phyloP scores from a whole-genome alignment of 2,797 vertebrate species.

The Lutjanus campechanus region DNA sequence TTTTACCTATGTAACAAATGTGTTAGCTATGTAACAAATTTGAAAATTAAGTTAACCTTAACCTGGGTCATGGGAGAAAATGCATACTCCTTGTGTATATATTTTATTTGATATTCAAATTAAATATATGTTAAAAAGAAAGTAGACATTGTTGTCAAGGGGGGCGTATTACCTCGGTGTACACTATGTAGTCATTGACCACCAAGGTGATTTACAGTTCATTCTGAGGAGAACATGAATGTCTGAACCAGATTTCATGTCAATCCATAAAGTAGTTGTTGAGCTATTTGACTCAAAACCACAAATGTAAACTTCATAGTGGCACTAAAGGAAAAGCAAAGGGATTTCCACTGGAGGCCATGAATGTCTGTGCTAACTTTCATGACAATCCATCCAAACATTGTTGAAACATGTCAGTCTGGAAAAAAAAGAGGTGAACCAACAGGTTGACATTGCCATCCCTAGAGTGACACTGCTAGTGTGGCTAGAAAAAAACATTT shows the following conservation, averaged over 20 bases:
- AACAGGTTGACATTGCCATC: not conserved
- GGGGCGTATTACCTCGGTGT: too few relatives aligned
- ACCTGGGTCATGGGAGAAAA: too few relatives aligned
- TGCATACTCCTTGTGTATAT: too few relatives aligned
- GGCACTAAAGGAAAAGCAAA: not conserved
- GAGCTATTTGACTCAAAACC: not conserved
- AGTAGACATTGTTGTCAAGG: too few relatives aligned
- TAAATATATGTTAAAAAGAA: too few relatives aligned
- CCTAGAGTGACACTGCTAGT: not conserved
- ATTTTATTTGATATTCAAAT: too few relatives aligned
- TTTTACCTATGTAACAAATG: too few relatives aligned
- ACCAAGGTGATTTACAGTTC: not conserved
- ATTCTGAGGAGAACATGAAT: not conserved
- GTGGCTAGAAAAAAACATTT: not conserved
- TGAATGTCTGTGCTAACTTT: not conserved
- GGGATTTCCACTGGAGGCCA: too few relatives aligned
- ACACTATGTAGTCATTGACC: too few relatives aligned
- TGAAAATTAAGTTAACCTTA: too few relatives aligned
- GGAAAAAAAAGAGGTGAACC: not conserved
- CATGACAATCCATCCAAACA: not conserved
- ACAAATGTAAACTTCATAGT: not conserved
- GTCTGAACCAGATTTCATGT: not conserved
- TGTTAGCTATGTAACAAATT: too few relatives aligned
- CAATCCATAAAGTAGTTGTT: not conserved
- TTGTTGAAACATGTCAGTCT: not conserved